Percentiles rank a stretch among this genome's conserved stretches.
These are phyloP conservation scores for Perodicticus potto DNA, from an alignment of 2,797 vertebrate genomes.

Conservation along the genomic window DNA sequence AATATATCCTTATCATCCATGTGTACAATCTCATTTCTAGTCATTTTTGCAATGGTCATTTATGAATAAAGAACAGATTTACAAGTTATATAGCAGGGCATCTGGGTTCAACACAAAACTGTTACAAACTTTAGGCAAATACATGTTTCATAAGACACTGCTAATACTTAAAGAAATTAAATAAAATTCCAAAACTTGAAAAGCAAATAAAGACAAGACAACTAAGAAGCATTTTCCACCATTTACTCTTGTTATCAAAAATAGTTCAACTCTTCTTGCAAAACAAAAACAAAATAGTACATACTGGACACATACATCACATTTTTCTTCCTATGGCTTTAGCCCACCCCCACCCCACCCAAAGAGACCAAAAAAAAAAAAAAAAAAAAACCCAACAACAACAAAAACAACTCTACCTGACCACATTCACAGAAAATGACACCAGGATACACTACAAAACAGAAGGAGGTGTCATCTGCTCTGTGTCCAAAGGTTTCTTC, in stretches of 20 bases:
- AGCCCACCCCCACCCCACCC: constrained; percentile 88
- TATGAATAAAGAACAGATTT: constrained; percentile 88
- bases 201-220: constrained; percentile 93
- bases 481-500: constrained; percentile 89
- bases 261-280: constrained; percentile 96
- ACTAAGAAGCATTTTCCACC: constrained; percentile 93
- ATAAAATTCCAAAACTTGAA: constrained; percentile 88
- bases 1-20: constrained; percentile 85
- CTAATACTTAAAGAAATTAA: constrained; percentile 84
- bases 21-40: constrained; percentile 81
- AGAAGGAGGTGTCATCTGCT: constrained; percentile 90
- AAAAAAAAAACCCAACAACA: constrained; percentile 86
- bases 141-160: constrained; percentile 91
- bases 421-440: constrained; percentile 93
- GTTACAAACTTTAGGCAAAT: constrained; percentile 92
- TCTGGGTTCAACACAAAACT: constrained; percentile 93
- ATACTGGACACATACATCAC: constrained; percentile 92
- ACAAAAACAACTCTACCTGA: constrained; percentile 90
- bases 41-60: constrained; percentile 84
- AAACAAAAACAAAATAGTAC: constrained; percentile 92
- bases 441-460: constrained; percentile 91
- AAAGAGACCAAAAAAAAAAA: constrained; percentile 84
- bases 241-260: constrained; percentile 97
- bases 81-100: constrained; percentile 87
- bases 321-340: constrained; percentile 96